Evolutionary conservation across 2,797 vertebrate genomes (phyloP).

Genomic region (Zenarchopterus dispar): DNA sequence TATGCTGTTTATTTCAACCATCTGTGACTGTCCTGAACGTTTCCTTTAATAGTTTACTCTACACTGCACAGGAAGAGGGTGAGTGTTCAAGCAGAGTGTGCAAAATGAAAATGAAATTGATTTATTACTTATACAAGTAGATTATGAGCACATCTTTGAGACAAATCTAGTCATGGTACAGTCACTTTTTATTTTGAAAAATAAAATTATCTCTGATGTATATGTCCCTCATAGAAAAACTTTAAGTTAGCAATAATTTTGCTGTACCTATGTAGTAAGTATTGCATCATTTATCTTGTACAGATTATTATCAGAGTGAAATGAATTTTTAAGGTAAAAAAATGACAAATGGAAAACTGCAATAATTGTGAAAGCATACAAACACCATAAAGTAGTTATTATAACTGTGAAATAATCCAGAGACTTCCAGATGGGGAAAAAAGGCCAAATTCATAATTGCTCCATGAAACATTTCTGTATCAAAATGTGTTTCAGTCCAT

Average conservation of each 20-base stretch:
- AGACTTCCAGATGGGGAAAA: too few species aligned
- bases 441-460: too few species aligned
- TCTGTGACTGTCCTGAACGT: constrained; percentile 66
- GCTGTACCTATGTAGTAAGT: constrained; percentile 30
- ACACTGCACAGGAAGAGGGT: constrained; percentile 37
- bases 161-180: too few species aligned
- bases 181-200: neutral
- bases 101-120: too few species aligned
- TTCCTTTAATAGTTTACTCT: constrained; percentile 51
- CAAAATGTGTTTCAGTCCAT: too few species aligned
- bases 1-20: constrained; percentile 72
- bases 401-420: too few species aligned
- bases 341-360: constrained; percentile 1
- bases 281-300: constrained; percentile 41
- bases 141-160: too few species aligned
- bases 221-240: constrained; percentile 27
- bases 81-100: neutral
- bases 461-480: too few species aligned
- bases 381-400: too few species aligned
- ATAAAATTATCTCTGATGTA: constrained; percentile 22
- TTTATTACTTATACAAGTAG: too few species aligned
- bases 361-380: neutral
- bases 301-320: constrained; percentile 17
- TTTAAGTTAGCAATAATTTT: constrained; percentile 36
- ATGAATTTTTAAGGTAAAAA: neutral